These are phyloP conservation scores for Hypanus sabinus DNA, from an alignment of 2,113 vertebrate genomes.

Conservation along the genomic window DNA sequence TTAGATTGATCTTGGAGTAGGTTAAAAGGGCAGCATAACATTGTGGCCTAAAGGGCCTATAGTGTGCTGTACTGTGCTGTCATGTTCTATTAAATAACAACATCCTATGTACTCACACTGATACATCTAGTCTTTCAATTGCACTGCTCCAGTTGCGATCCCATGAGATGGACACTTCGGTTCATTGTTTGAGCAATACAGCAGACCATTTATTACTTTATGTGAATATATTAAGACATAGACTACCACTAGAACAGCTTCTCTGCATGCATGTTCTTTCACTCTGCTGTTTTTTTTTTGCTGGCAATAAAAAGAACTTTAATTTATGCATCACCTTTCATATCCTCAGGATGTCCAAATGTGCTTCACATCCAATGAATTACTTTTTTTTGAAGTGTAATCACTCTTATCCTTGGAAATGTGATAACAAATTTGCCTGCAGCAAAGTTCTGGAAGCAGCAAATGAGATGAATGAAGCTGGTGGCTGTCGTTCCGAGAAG, in stretches of 20 bases:
- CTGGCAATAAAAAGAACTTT: not conserved
- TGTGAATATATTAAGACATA: not conserved
- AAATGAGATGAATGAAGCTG: not conserved
- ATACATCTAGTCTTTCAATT: not conserved
- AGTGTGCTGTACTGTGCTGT: too few species aligned
- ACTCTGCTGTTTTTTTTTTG: not conserved
- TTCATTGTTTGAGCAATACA: not conserved
- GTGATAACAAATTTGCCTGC: not conserved
- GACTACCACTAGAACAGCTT: not conserved
- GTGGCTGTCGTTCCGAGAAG: not conserved
- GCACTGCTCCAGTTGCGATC: not conserved
- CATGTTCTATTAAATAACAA: too few species aligned
- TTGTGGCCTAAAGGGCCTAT: too few species aligned
- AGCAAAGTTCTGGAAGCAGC: not conserved
- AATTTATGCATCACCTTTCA: constrained; percentile 11
- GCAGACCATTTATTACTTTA: not conserved
- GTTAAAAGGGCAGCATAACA: too few species aligned
- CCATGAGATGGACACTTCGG: not conserved
- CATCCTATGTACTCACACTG: not conserved
- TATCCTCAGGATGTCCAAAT: not conserved
- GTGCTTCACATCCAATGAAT: not conserved
- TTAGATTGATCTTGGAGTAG: too few species aligned
- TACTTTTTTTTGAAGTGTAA: not conserved
- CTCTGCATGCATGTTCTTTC: not conserved
- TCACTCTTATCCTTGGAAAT: constrained; percentile 8